Evolutionary conservation across 1,140 invertebrate species (phyloP).

Genomic region (Adelges cooleyi): DNA sequence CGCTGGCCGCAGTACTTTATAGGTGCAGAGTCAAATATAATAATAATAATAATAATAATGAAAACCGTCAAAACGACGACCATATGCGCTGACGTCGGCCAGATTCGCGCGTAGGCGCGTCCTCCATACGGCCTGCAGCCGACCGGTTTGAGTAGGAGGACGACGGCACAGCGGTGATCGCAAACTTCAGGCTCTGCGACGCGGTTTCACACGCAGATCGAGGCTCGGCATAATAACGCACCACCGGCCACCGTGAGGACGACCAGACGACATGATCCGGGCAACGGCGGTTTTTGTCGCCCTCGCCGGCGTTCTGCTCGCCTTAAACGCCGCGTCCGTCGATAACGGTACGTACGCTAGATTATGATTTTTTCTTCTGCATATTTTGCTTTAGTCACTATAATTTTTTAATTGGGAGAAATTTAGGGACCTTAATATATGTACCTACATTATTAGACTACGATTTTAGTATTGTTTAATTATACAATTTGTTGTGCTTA

Average conservation of each 20-base stretch:
- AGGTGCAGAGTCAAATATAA: too few relatives aligned
- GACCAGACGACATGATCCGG: neutral
- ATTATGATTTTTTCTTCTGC: too few relatives aligned
- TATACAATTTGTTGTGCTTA: too few relatives aligned
- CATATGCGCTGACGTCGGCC: neutral
- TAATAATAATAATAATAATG: too few relatives aligned
- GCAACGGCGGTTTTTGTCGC: constrained; percentile 11
- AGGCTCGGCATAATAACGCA: neutral
- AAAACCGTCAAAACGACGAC: neutral
- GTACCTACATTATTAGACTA: too few relatives aligned
- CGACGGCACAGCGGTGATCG: neutral
- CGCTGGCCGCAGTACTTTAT: too few relatives aligned
- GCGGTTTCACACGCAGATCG: neutral
- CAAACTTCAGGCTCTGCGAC: neutral
- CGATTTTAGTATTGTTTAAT: too few relatives aligned
- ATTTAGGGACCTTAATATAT: too few relatives aligned
- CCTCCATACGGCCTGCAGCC: neutral
- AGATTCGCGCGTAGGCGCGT: constrained; percentile 17
- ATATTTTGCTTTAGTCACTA: too few relatives aligned
- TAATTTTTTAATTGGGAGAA: too few relatives aligned
- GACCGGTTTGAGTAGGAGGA: constrained; percentile 22
- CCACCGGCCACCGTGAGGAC: neutral
- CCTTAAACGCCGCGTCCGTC: neutral
- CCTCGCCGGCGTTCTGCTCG: neutral
- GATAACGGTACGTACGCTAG: constrained; percentile 12